phyloP scores from a whole-genome alignment of 1,140 invertebrate genomes.

The Temnothorax nylanderi region DNA sequence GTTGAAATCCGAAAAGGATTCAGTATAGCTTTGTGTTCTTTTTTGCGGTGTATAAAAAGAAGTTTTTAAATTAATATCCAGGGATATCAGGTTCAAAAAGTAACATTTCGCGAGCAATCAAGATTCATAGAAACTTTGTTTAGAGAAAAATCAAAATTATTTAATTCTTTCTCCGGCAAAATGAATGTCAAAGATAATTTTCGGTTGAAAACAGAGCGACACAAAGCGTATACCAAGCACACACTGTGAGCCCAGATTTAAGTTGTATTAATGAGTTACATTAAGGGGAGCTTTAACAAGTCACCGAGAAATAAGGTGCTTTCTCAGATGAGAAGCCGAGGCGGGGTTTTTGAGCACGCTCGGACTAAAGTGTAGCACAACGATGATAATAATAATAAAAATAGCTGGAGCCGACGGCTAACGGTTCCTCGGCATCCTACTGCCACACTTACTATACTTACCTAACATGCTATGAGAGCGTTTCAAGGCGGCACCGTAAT shows the following conservation, averaged over 20 bases:
- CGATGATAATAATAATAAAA: constrained; percentile 78
- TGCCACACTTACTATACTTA: constrained; percentile 80
- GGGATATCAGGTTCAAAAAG: not conserved
- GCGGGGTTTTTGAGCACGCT: constrained; percentile 52
- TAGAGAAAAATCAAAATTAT: not conserved
- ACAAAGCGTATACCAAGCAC: not conserved
- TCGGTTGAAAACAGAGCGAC: not conserved
- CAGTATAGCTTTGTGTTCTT: not conserved
- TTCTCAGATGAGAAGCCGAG: not conserved
- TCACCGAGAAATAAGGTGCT: constrained; percentile 18
- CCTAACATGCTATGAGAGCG: constrained; percentile 56
- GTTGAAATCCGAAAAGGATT: not conserved
- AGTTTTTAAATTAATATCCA: not conserved
- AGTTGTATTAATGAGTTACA: not conserved
- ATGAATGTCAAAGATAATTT: not conserved
- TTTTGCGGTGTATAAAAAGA: not conserved
- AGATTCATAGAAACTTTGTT: not conserved
- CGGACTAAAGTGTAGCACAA: constrained; percentile 69
- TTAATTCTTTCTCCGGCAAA: not conserved
- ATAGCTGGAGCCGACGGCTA: constrained; percentile 77
- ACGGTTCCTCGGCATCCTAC: constrained; percentile 82
- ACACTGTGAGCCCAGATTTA: not conserved
- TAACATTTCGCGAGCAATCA: not conserved
- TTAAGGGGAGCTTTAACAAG: constrained; percentile 46
- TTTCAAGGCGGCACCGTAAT: constrained; percentile 44